These are phyloP conservation scores for Chironomus riparius DNA, from an alignment of 2,888 invertebrate genomes.

Conservation along the genomic window DNA sequence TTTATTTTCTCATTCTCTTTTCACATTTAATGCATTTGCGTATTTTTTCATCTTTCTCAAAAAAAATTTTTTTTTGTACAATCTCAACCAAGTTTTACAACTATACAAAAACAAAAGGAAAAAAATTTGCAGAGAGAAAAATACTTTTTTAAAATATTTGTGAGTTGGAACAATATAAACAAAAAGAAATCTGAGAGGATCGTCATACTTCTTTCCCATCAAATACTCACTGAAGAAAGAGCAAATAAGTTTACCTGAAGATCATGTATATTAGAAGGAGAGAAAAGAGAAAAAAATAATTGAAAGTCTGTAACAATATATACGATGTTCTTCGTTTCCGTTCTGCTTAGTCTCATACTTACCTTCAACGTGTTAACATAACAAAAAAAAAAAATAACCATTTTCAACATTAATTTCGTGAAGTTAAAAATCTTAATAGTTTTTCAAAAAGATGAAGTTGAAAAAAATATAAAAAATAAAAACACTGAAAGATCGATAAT, in stretches of 20 bases:
- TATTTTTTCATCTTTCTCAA: neutral
- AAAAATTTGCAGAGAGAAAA: neutral
- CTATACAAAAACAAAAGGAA: neutral
- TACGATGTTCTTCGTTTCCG: neutral
- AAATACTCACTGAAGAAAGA: too few species aligned
- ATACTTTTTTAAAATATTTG: neutral
- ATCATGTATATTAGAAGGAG: neutral
- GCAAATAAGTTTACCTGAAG: neutral
- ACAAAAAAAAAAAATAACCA: neutral
- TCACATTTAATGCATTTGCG: constrained; percentile 6
- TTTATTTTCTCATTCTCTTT: neutral
- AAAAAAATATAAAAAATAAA: neutral
- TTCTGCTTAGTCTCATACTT: constrained; percentile 2
- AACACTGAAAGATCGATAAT: neutral
- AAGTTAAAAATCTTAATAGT: neutral
- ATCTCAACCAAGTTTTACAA: neutral
- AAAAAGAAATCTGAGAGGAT: neutral
- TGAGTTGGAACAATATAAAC: too few species aligned
- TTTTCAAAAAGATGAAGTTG: neutral
- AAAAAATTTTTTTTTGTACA: too few species aligned
- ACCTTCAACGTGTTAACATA: constrained; percentile 14
- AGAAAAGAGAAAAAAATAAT: neutral
- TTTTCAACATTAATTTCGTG: neutral
- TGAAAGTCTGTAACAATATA: neutral
- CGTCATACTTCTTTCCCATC: neutral